Evolutionary conservation across 2,797 vertebrate genomes (phyloP), one percentile per base, ranked within the genome.

Genomic region (Ctenochaetus hawaiiensis): DNA sequence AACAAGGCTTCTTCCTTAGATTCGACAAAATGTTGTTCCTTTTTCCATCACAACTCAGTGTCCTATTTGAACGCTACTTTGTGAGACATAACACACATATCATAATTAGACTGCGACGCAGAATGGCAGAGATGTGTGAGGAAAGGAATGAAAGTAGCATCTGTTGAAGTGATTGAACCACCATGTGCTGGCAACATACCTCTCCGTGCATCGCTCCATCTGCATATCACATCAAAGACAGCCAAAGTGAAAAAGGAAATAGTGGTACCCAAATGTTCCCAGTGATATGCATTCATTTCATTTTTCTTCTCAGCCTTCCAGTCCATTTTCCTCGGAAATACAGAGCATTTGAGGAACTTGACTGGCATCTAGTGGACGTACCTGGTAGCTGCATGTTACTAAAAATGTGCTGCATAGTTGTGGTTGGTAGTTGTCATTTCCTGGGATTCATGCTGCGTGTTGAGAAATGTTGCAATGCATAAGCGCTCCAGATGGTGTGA

Each of bases 361-460:
- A 72, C 70, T 91, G 91, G 63, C 93, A 93, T 93, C 94, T 92
- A 88, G 88, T 93, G 94, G 92, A 51, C 0, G 0, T 1, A 1
- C 13, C 0, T 12, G 3, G 80, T 39, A 62, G 16, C 75, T 85
- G 43, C 91, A 85, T 0, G 20, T 12, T 22, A 45, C 1, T 1
- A 0, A 1, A 11, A 13, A 20, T 10, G 44, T n/a, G 12, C 6
- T 23, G 30, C 57, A 71, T 41, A 45, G 22, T 30, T 66, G 61
- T 37, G 71, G 65, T 64, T 52, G 22, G 41, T 48, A 52, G 39
- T 49, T 72, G 74, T 73, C 64, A 56, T 83, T 82, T 81, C 77
- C 51, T 57, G n/a, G 67, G 74, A 80, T 78, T 84, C 23, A 16
- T 47, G 18, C 47, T 60, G 67, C 34, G 49, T 66, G 58, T 66